Conservation (phyloP, 2,113 vertebrate species). For the Phalacrocorax brasilianus region DNA sequence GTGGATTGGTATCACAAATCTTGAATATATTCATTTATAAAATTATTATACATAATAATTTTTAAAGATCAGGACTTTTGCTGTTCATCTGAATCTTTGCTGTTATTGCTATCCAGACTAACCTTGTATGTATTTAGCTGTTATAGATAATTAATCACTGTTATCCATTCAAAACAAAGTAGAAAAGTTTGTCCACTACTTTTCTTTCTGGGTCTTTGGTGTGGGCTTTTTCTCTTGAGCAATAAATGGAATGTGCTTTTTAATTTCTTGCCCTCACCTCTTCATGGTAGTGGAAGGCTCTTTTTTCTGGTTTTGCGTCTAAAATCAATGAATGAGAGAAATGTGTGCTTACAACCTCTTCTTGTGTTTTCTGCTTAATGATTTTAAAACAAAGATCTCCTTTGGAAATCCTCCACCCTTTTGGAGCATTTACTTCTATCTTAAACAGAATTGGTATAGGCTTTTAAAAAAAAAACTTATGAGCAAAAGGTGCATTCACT, state of each 20-base stretch:
- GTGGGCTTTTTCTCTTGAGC: neutral
- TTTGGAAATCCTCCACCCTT: neutral
- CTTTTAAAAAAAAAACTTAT: neutral
- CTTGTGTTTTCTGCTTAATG: neutral
- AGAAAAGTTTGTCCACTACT: slow-evolving; percentile 19
- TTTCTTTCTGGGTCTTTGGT: neutral
- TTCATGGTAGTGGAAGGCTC: neutral
- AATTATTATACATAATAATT: neutral
- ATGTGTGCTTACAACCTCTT: neutral
- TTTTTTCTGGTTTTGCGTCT: neutral
- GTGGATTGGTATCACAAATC: neutral
- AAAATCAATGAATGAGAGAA: neutral
- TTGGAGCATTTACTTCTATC: neutral
- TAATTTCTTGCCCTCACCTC: neutral
- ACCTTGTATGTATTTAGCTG: neutral
- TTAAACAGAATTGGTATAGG: neutral
- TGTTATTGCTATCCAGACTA: neutral
- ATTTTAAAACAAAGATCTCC: neutral
- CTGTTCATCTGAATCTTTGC: neutral
- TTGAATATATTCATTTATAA: neutral
- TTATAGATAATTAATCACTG: neutral
- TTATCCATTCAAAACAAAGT: neutral
- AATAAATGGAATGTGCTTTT: neutral
- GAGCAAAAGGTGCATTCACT: neutral
- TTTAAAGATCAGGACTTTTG: neutral